phyloP scores from a whole-genome alignment of 2,888 invertebrate species.

The Drosophila suboccidentalis region DNA sequence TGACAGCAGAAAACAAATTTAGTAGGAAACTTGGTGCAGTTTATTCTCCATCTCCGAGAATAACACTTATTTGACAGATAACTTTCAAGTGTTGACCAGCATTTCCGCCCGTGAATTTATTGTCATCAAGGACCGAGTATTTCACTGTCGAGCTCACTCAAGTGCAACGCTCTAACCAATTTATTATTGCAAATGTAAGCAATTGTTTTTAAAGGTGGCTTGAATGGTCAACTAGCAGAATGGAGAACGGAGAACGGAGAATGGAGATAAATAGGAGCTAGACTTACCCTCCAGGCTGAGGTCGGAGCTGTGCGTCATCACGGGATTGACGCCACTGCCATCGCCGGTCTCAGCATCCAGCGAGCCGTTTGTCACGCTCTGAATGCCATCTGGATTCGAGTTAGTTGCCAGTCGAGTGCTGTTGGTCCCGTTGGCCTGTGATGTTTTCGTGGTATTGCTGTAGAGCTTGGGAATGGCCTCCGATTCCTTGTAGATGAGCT shows the following conservation, averaged over 20 bases:
- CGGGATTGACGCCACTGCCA: slow-evolving; percentile 80
- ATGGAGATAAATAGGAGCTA: background rate
- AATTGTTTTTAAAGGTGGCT: slow-evolving; percentile 11
- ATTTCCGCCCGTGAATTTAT: no score
- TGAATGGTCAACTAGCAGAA: background rate
- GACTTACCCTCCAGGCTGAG: slow-evolving; percentile 84
- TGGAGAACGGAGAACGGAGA: background rate
- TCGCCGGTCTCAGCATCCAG: slow-evolving; percentile 73
- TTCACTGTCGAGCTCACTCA: background rate
- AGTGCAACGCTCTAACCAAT: background rate
- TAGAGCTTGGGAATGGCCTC: slow-evolving; percentile 87
- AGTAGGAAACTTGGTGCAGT: no score
- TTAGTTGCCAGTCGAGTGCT: slow-evolving; percentile 39
- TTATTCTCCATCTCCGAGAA: no score
- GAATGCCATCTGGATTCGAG: slow-evolving; percentile 55
- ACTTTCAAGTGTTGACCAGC: no score
- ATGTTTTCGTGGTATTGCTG: slow-evolving; percentile 81
- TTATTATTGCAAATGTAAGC: slow-evolving; percentile 24
- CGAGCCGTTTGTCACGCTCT: slow-evolving; percentile 63
- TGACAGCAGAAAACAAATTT: no score
- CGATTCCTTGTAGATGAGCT: slow-evolving; percentile 87
- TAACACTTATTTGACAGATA: no score
- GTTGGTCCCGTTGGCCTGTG: slow-evolving; percentile 57
- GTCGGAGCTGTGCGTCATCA: slow-evolving; percentile 84
- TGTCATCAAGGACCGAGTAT: background rate